Conservation (phyloP, 2,888 invertebrate species). For the Latrodectus elegans region DNA sequence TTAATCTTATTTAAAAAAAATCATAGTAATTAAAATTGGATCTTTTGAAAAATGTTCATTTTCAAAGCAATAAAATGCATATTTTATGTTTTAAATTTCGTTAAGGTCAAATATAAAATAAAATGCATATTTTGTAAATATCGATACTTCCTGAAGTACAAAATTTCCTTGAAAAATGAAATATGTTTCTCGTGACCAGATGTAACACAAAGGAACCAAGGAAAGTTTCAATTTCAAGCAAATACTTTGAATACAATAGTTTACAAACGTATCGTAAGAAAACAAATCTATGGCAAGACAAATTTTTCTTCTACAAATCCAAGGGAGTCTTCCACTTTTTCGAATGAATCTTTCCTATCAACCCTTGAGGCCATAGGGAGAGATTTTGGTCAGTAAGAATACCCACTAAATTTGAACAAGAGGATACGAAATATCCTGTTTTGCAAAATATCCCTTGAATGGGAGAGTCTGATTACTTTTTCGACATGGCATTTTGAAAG, state of each 20-base stretch:
- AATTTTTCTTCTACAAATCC: slow-evolving; percentile 22
- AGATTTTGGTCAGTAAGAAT: slow-evolving; percentile 60
- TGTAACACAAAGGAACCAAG: background rate
- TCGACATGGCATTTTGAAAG: slow-evolving; percentile 25
- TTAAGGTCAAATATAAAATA: no score
- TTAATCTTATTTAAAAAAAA: no score
- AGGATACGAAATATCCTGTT: slow-evolving; percentile 46
- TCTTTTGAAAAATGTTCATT: no score
- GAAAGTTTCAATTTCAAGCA: background rate
- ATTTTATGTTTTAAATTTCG: no score
- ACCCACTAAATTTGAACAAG: slow-evolving; percentile 43
- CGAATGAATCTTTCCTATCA: slow-evolving; percentile 33
- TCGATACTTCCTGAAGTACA: background rate
- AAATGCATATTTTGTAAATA: no score
- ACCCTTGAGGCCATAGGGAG: slow-evolving; percentile 47
- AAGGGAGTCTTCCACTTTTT: slow-evolving; percentile 13
- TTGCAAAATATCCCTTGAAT: slow-evolving; percentile 47
- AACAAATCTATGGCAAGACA: slow-evolving; percentile 49
- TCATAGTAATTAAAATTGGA: no score
- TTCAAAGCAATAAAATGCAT: no score
- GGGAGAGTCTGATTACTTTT: slow-evolving; percentile 45
- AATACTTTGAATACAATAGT: background rate
- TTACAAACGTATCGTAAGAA: background rate
- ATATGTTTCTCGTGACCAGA: background rate
- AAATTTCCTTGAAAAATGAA: background rate